phyloP scores from a whole-genome alignment of 2,888 invertebrate genomes.

The Iphiclides podalirius region DNA sequence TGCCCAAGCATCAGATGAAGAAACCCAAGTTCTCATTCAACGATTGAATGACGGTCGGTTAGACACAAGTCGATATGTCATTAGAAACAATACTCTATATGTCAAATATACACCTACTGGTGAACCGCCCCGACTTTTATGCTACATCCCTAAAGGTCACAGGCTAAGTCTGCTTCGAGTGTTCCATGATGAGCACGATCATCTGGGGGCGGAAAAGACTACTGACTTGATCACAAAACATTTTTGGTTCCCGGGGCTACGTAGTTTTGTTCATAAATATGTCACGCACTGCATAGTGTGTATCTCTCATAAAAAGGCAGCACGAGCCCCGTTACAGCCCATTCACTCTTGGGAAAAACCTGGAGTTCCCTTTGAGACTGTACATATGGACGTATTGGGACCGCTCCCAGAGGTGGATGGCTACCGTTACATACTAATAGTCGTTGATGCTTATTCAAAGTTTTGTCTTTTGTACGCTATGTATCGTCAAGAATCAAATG shows the following conservation, averaged over 20 bases:
- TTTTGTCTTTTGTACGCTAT: conserved; percentile 24
- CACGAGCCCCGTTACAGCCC: conserved; percentile 24
- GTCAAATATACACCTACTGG: conserved; percentile 24
- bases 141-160: conserved; percentile 35
- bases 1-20: conserved; percentile 23
- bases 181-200: conserved; percentile 31
- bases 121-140: conserved; percentile 26
- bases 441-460: conserved; percentile 28
- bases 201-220: conserved; percentile 22
- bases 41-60: conserved; percentile 24
- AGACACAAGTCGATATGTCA: conserved; percentile 25
- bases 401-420: conserved; percentile 29
- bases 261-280: not conserved
- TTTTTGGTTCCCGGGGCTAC: conserved; percentile 27
- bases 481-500: conserved; percentile 28
- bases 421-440: conserved; percentile 24
- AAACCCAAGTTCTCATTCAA: conserved; percentile 19
- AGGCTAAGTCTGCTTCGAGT: conserved; percentile 32
- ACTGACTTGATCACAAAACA: conserved; percentile 23
- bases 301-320: conserved; percentile 24
- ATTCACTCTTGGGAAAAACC: conserved; percentile 31
- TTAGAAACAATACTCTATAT: conserved; percentile 28
- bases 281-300: conserved; percentile 2
- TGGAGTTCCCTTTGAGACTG: conserved; percentile 25
- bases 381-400: conserved; percentile 24